phyloP scores from a whole-genome alignment of 2,888 invertebrate genomes.

The Rhyacophila evoluta region DNA sequence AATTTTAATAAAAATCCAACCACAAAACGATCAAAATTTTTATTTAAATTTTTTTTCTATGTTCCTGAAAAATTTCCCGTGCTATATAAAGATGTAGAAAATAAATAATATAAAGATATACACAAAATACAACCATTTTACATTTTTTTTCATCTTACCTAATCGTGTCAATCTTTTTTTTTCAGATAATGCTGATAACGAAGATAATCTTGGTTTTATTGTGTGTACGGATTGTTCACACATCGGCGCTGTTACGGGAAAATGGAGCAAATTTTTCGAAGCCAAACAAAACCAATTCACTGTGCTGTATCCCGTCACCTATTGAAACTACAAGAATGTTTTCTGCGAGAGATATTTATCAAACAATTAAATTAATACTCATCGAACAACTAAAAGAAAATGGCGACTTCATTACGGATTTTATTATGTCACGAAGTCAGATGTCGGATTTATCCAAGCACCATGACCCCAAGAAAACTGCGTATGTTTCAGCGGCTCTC shows the following conservation, averaged over 20 bases:
- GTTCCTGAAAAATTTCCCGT: too few relatives aligned
- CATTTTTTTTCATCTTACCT: too few relatives aligned
- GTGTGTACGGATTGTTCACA: background rate
- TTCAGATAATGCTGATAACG: background rate
- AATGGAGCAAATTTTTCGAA: background rate
- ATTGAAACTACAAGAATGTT: background rate
- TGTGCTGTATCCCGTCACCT: too few relatives aligned
- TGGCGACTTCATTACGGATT: background rate
- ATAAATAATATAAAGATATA: too few relatives aligned
- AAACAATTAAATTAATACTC: background rate
- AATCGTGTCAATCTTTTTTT: background rate
- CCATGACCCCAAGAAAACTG: background rate
- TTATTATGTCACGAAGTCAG: background rate
- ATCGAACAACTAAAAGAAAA: background rate
- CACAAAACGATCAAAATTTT: too few relatives aligned
- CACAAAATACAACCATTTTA: too few relatives aligned
- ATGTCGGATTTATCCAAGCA: background rate
- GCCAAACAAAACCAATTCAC: background rate
- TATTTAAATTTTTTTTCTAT: too few relatives aligned
- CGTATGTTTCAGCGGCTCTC: background rate
- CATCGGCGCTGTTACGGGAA: background rate
- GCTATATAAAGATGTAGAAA: too few relatives aligned
- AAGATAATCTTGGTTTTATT: background rate
- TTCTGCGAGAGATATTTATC: background rate
- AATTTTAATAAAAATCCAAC: too few relatives aligned